Percentiles rank a stretch among this genome's conserved stretches.
phyloP scores from a whole-genome alignment of 2,888 invertebrate genomes.

The Tyria jacobaeae region DNA sequence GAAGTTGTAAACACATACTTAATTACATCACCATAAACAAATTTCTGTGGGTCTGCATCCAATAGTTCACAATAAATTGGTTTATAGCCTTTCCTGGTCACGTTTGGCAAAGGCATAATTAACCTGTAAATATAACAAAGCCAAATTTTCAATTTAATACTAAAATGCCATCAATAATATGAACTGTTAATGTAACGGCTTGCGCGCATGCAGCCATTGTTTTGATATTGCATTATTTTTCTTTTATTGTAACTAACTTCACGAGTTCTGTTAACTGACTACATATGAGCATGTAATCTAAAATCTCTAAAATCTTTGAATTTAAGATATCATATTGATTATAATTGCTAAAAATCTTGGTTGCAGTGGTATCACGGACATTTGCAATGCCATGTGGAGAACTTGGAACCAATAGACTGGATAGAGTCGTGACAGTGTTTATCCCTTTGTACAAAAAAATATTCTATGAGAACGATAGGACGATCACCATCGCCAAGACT shows the following conservation, averaged over 20 bases:
- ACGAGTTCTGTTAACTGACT: neutral
- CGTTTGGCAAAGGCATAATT: slow-evolving; percentile 57
- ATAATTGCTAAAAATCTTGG: too few relatives aligned
- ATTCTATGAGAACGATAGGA: too few relatives aligned
- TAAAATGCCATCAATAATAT: slow-evolving; percentile 48
- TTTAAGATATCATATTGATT: too few relatives aligned
- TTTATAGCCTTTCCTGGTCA: slow-evolving; percentile 77
- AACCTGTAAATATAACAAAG: slow-evolving; percentile 55
- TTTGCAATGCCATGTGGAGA: too few relatives aligned
- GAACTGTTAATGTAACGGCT: neutral
- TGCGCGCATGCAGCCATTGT: neutral
- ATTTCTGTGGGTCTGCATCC: slow-evolving; percentile 86
- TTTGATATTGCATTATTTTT: neutral
- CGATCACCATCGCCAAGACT: too few relatives aligned
- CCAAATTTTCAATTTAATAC: slow-evolving; percentile 6
- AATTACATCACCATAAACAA: slow-evolving; percentile 80
- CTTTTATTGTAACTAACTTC: neutral
- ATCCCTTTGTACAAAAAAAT: too few relatives aligned
- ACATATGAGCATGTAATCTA: too few relatives aligned
- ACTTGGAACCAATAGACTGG: too few relatives aligned
- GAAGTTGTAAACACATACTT: slow-evolving; percentile 63
- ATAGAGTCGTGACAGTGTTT: too few relatives aligned
- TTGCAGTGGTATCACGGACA: too few relatives aligned
- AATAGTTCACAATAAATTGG: slow-evolving; percentile 84
- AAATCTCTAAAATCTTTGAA: too few relatives aligned